Evolutionary conservation across 35 echinoderm and acorn worm species (phyloP), one percentile per base, ranked within the genome.

Genomic region (Ptychodera flava): DNA sequence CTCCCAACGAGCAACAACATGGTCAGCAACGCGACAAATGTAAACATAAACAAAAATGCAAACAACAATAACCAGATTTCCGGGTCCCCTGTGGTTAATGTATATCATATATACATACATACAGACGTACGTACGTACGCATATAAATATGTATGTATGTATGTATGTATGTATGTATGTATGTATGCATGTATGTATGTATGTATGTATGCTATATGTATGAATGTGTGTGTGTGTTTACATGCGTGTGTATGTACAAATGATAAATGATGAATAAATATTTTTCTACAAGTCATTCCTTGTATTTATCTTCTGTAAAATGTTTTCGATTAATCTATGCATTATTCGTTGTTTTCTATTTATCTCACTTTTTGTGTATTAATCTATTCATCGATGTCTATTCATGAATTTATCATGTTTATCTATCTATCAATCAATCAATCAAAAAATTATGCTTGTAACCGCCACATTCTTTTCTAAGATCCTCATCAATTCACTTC

Each of bases 101-200:
- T 64, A 12, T 64, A 22, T 64, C 22, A 22, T 64, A 64, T 64
- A 22, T 64, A 64, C 22, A 22, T 22, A 64, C 22, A 22, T 64
- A 64, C 22, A 22, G 6, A 64, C 22, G 45, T 64, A 64, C 22
- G 45, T 64, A 64, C 22, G 45, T 64, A 64, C 22, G 45, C 22
- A 64, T 64, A 22, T 64, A 64, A 12, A 22, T 64, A 64, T 64
- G 45, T 64, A 64, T 64, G 45, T 64, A 64, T 64, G 45, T 64
- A 64, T 64, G 45, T 64, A 64, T 64, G 45, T 64, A 64, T 64
- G 45, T 64, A 64, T 64, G 45, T 64, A 64, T 64, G 45, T 64
- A 64, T 64, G 45, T 64, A 64, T 64, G 45, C 22, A 64, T 64
- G 45, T 64, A 64, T 64, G 45, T 64, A 64, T 64, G 45, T 64